Evolutionary conservation across 2,113 vertebrate species (phyloP).

Genomic region (Vulpes vulpes): DNA sequence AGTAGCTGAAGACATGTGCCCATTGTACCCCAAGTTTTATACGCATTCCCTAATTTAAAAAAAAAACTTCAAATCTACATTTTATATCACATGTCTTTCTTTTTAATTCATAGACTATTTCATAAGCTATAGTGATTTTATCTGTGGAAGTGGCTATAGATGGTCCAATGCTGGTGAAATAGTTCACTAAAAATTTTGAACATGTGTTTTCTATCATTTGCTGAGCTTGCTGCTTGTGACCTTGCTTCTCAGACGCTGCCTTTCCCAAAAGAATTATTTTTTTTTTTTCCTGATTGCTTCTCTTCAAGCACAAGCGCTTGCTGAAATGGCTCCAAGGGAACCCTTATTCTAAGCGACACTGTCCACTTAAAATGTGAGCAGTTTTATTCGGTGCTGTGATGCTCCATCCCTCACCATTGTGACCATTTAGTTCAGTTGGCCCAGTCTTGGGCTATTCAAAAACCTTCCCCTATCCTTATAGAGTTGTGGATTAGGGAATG

Average conservation of each 20-base stretch:
- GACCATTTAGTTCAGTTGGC: background rate
- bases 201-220: background rate
- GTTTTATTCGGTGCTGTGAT: background rate
- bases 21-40: background rate
- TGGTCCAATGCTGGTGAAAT: background rate
- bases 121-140: background rate
- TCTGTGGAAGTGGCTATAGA: background rate
- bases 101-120: background rate
- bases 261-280: background rate
- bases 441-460: background rate
- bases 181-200: background rate
- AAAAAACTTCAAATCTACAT: background rate
- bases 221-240: background rate
- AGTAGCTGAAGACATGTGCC: background rate
- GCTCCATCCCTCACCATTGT: too few relatives aligned
- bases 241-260: background rate
- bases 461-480: background rate
- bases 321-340: background rate
- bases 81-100: background rate
- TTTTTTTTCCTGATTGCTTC: background rate
- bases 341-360: background rate
- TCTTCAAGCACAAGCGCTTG: background rate
- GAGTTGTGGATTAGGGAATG: background rate
- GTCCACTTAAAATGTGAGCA: background rate
- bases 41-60: background rate